A percentile compares a stretch with the other conserved stretches of the same genome.
phyloP scores from a whole-genome alignment of 2,888 invertebrate species.

The Chrysolina oricalcia region DNA sequence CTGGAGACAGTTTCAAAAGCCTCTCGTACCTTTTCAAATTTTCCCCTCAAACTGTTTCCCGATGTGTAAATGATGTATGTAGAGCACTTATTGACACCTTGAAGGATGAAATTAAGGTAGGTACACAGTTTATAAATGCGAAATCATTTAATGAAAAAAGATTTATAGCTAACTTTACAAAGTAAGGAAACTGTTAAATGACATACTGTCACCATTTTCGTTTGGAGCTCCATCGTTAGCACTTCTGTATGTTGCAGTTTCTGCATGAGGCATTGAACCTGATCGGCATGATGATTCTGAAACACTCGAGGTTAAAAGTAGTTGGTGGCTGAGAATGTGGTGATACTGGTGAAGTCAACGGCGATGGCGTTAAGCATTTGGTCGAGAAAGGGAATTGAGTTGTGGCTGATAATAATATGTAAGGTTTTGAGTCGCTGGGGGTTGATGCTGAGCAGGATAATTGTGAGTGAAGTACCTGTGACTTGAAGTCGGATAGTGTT shows the following conservation, averaged over 20 bases:
- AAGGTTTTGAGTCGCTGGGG: neutral
- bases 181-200: neutral
- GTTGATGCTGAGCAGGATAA: conserved; percentile 1
- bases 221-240: neutral
- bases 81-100: conserved; percentile 36
- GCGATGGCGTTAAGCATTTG: neutral
- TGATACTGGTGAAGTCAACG: neutral
- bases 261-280: too few relatives aligned
- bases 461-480: conserved; percentile 8
- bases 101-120: conserved; percentile 37
- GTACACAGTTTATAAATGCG: conserved; percentile 11
- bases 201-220: conserved; percentile 9
- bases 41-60: conserved; percentile 41
- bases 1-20: conserved; percentile 44
- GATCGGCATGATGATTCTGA: too few relatives aligned
- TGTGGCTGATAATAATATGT: neutral
- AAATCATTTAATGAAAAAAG: conserved; percentile 20
- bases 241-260: conserved; percentile 2
- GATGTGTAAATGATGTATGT: conserved; percentile 42
- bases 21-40: conserved; percentile 41
- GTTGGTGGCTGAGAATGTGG: too few relatives aligned
- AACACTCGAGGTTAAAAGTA: too few relatives aligned
- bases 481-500: neutral
- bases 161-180: conserved; percentile 7
- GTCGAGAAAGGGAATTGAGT: neutral